Base-by-base conservation (phyloP, 2,113 vertebrate genomes). In the Psittacula cyanocephala region DNA sequence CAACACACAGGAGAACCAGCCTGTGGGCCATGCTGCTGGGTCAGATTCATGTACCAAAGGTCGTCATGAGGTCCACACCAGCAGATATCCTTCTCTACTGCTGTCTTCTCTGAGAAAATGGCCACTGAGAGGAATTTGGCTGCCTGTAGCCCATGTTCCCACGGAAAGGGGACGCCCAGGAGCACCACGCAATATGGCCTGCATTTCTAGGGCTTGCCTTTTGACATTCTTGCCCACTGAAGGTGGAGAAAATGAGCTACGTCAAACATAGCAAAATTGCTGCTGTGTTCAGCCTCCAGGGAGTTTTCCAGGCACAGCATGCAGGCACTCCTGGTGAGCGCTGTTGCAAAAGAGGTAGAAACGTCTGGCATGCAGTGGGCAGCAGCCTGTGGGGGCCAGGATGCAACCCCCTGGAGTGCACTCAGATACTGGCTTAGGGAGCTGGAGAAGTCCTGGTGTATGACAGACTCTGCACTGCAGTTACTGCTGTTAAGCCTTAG, bases 241-340 rank as follows among this genome's bases (percentile, higher is more conserved):
- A 77, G 28, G 20, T 57, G 44, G 19, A 75, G 70, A 76, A 86
- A 79, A 62, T 2, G 7, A 91, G 31, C 24, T 49, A 11, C 8
- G 16, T 74, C 49, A 35, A 25, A 83, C 53, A 33, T 13, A 80
- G 25, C 11, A 59, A 84, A 85, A 69, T 18, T 52, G 24, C 44
- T 76, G 69, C 13, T 55, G 41, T n/a, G 17, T 79, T 77, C 62
- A 78, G 46, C 60, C 60, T 75, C 24, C 5, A 9, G 55, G 39
- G 62, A 89, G 43, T 50, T 63, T 33, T 8, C 22, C 0, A 4
- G 44, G 74, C 0, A 2, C 5, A 3, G 8, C 0, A 0, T 57
- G 68, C 39, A 46, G 68, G 20, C 8, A 23, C 8, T 55, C 15
- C 33, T 31, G 35, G 35, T 35, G n/a, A 31, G 35, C 7, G 0